Conservation (phyloP, 2,113 vertebrate genomes). For the Sebastes schlegelii region DNA sequence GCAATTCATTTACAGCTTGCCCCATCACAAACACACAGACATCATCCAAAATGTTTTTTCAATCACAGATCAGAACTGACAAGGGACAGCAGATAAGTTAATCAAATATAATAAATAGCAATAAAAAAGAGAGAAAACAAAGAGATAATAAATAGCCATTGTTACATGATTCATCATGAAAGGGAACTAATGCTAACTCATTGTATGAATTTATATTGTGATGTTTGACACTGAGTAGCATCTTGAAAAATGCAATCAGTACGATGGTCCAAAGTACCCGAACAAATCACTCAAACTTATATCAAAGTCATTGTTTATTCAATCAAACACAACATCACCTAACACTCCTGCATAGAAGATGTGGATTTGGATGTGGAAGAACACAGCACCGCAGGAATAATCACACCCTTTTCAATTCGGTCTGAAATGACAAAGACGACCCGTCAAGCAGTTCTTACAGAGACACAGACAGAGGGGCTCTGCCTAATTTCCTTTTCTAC, state of each 20-base stretch:
- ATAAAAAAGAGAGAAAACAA: too few species aligned
- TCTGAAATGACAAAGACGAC: conserved; percentile 29
- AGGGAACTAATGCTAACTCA: background rate
- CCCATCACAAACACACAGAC: too few species aligned
- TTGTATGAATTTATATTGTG: background rate
- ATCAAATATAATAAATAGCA: too few species aligned
- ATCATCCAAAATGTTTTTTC: too few species aligned
- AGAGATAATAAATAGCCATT: too few species aligned
- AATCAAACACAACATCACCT: conserved; percentile 1
- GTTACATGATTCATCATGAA: too few species aligned
- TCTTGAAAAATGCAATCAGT: background rate
- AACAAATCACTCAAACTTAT: background rate
- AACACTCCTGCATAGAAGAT: background rate
- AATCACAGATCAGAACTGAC: too few species aligned
- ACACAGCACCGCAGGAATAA: background rate
- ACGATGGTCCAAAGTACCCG: background rate
- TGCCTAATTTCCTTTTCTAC: conserved; percentile 30
- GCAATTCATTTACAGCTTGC: too few species aligned
- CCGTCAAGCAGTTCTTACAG: conserved; percentile 1
- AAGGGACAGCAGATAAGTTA: too few species aligned
- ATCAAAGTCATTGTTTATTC: background rate
- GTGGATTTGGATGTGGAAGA: background rate
- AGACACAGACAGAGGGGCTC: background rate
- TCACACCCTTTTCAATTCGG: conserved; percentile 19
- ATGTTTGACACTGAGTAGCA: background rate